Base-by-base conservation (phyloP, 2,797 vertebrate species). In the Sebastolobus alascanus region DNA sequence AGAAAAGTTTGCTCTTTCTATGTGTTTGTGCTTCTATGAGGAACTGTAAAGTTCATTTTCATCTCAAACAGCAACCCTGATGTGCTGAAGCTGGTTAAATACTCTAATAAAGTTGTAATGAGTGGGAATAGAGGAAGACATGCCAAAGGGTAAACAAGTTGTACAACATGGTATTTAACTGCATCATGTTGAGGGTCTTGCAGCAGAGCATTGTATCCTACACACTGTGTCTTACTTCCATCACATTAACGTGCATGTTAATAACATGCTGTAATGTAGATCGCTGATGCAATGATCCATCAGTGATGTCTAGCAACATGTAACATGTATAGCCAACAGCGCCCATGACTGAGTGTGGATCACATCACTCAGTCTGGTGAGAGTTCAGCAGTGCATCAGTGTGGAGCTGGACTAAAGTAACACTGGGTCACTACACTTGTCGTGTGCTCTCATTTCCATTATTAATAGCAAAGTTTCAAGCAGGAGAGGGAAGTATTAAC, bases 401-500 rank as follows among this genome's bases (percentile, higher is more conserved):
- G 52, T 77, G 69, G 35, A 80, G 54, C 60, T 31, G 68, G 20
- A 73, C 54, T 52, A 72, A 85, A 83, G 82, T 80, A 75, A 54
- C 73, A 73, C 63, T 8, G 68, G 43, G 67, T 25, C 70, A 29
- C 55, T 58, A 71, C 84, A 89, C 84, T 82, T 81, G 77, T 55
- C 79, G 54, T n/a, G 13, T 31, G 13, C 37, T 80, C 55, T 67
- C 43, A 18, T 79, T 65, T 70, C 31, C 69, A 77, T 68, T 43
- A 38, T 25, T 20, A 22, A 78, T 25, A 37, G 56, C 66, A 84
- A 94, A 93, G 90, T 93, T 93, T 65, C 75, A 4, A 46, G 69
- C 63, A 65, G 13, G 2, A 68, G n/a, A 64, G 37, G 22, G 35
- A 29, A 52, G 67, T 11, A 16, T 60, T 80, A 40, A 77, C 86